phyloP scores from a whole-genome alignment of 2,113 vertebrate species.

The Nothocercus julius region DNA sequence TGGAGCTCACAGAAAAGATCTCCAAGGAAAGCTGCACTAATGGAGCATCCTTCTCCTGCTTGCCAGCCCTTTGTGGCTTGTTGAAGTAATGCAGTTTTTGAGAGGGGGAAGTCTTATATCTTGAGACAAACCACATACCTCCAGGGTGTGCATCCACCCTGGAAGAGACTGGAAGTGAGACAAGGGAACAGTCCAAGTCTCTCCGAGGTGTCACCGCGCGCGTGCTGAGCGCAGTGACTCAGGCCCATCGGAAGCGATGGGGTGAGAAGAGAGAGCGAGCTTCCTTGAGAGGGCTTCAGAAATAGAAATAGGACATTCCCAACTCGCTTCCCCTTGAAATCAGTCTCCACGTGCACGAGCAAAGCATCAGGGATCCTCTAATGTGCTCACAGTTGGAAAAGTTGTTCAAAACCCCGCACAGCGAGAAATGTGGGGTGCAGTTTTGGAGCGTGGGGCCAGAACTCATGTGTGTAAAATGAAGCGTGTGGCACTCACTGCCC shows the following conservation, averaged over 20 bases:
- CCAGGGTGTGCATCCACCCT: slow-evolving; percentile 68
- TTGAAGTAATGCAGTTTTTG: slow-evolving; percentile 57
- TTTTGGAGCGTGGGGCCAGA: background rate
- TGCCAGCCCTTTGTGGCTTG: slow-evolving; percentile 52
- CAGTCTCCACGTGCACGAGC: background rate
- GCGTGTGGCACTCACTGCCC: background rate
- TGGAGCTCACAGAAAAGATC: background rate
- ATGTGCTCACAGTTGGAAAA: background rate
- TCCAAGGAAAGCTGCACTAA: slow-evolving; percentile 23
- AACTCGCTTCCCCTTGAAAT: slow-evolving; percentile 6
- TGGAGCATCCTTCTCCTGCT: slow-evolving; percentile 19
- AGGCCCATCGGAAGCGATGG: slow-evolving; percentile 68
- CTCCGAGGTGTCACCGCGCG: slow-evolving; percentile 57
- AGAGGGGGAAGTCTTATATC: slow-evolving; percentile 69
- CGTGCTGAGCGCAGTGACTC: slow-evolving; percentile 13
- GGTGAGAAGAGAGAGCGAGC: slow-evolving; percentile 61
- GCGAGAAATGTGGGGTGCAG: background rate
- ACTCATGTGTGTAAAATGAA: background rate
- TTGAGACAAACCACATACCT: slow-evolving; percentile 74
- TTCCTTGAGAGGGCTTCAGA: slow-evolving; percentile 50
- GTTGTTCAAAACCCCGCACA: background rate
- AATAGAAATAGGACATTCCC: slow-evolving; percentile 58
- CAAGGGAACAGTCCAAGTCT: slow-evolving; percentile 67
- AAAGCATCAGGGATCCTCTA: background rate
- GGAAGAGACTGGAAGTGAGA: slow-evolving; percentile 66